Evolutionary conservation across 2,797 vertebrate species (phyloP).

Genomic region (Pogonophryne albipinna): DNA sequence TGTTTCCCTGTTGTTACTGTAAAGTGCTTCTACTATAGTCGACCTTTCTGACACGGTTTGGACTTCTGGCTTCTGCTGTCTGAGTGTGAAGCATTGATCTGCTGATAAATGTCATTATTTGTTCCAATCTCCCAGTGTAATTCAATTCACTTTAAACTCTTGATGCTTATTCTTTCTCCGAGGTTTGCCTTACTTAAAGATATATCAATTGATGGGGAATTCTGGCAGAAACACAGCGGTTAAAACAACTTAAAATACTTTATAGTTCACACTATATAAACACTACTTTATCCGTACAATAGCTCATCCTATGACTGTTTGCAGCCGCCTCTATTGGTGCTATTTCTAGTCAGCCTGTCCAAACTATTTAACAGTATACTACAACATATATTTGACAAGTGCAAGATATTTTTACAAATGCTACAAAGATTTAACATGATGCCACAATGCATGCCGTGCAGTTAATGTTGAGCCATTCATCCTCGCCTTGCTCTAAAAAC

Average conservation of each 20-base stretch:
- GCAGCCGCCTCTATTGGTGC: background rate
- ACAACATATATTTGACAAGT: constrained; percentile 16
- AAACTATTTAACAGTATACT: background rate
- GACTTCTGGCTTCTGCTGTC: constrained; percentile 34
- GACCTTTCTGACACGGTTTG: constrained; percentile 33
- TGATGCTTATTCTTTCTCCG: background rate
- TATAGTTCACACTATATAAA: constrained; percentile 14
- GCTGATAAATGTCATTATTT: constrained; percentile 33
- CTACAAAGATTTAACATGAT: background rate
- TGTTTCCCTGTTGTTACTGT: constrained; percentile 38
- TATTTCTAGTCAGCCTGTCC: background rate
- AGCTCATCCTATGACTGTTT: constrained; percentile 3
- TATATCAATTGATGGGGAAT: constrained; percentile 20
- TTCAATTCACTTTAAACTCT: constrained; percentile 5
- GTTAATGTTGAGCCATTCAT: constrained; percentile 18
- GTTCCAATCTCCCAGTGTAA: constrained; percentile 1
- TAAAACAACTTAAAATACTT: background rate
- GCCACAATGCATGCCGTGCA: background rate
- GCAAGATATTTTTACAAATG: constrained; percentile 33
- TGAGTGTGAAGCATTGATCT: constrained; percentile 43
- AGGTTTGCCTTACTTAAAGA: background rate
- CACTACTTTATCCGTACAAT: constrained; percentile 18
- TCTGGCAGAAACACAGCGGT: constrained; percentile 8
- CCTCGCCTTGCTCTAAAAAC: background rate
- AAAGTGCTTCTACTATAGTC: constrained; percentile 16